Evolutionary conservation across 2,113 vertebrate species (phyloP).

Genomic region (Ia io): DNA sequence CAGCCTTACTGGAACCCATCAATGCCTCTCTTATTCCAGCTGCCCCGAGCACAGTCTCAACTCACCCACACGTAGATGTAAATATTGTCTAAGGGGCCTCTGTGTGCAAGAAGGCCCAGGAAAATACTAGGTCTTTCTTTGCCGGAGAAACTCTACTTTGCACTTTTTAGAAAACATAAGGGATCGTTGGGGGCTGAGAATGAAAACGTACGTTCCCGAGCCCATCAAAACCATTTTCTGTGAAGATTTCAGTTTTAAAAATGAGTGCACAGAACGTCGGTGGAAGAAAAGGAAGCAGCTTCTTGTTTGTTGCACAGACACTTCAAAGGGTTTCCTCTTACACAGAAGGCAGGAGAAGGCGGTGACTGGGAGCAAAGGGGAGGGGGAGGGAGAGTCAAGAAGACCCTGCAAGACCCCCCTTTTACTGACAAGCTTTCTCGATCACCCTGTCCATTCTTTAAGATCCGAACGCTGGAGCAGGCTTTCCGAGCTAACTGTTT

Average conservation of each 20-base stretch:
- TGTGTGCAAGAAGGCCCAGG: slow-evolving; percentile 58
- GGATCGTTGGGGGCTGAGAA: slow-evolving; percentile 26
- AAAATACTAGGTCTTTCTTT: slow-evolving; percentile 72
- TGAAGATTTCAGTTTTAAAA: slow-evolving; percentile 33
- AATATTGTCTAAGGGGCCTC: slow-evolving; percentile 71
- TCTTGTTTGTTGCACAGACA: neutral
- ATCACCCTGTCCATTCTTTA: neutral
- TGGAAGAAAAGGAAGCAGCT: neutral
- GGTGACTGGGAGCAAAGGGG: neutral
- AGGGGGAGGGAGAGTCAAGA: no score
- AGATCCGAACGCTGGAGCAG: neutral
- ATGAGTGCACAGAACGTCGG: neutral
- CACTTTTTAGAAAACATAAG: slow-evolving; percentile 10
- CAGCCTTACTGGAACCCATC: slow-evolving; percentile 60
- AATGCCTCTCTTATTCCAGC: slow-evolving; percentile 71
- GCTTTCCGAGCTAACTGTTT: neutral
- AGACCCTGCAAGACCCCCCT: neutral
- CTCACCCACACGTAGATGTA: slow-evolving; percentile 63
- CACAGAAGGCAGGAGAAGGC: neutral
- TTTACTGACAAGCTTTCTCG: neutral
- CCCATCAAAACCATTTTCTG: slow-evolving; percentile 31
- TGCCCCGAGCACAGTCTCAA: slow-evolving; percentile 43
- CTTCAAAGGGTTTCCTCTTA: slow-evolving; percentile 28
- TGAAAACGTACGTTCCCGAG: slow-evolving; percentile 52
- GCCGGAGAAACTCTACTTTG: slow-evolving; percentile 42